Base-by-base conservation (phyloP, 2,797 vertebrate genomes). In the Acanthis flammea region DNA sequence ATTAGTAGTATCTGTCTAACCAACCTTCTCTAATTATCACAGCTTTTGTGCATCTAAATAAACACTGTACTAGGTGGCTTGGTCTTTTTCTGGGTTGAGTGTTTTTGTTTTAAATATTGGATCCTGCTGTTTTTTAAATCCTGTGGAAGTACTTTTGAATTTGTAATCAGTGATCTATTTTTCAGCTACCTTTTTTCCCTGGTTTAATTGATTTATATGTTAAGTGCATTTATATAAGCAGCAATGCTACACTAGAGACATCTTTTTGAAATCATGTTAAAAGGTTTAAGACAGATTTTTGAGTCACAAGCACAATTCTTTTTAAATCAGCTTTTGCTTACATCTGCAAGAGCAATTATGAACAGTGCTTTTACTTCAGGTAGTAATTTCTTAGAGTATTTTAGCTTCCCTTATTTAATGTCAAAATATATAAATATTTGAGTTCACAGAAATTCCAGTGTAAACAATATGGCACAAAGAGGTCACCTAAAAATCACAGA, bases 381-480 rank as follows among this genome's bases (percentile, higher is more conserved):
- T 79, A 70, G 23, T 77, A 21, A 93, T 92, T 95, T 95, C 58
- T 51, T 86, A 70, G 41, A 22, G n/a, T 88, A 30, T 95, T 95
- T 95, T 74, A 85, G 30, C 55, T 95, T 92, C 33, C 37, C 30
- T 82, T 90, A 58, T 93, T 92, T 95, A 70, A 76, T 82, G 41
- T 95, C 77, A 82, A 92, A 95, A 95, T 62, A 91, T 88, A 90
- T 86, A 95, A 95, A 92, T 92, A 84, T 76, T 94, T 85, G 60
- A 63, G 30, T 90, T 76, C 66, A 37, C n/a, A 92, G 80, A 82
- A 88, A 81, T 90, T 88, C n/a, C 86, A 63, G 37, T 45, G 37
- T 78, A 90, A 95, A 86, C 37, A 92, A 39, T 76, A 73, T 53
- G 81, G 73, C 53, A 48, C 60, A 60, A 90, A 93, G 47, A 92